A percentile compares a stretch with the other conserved stretches of the same genome.
phyloP scores from a whole-genome alignment of 2,113 vertebrate genomes.

The Egretta garzetta region DNA sequence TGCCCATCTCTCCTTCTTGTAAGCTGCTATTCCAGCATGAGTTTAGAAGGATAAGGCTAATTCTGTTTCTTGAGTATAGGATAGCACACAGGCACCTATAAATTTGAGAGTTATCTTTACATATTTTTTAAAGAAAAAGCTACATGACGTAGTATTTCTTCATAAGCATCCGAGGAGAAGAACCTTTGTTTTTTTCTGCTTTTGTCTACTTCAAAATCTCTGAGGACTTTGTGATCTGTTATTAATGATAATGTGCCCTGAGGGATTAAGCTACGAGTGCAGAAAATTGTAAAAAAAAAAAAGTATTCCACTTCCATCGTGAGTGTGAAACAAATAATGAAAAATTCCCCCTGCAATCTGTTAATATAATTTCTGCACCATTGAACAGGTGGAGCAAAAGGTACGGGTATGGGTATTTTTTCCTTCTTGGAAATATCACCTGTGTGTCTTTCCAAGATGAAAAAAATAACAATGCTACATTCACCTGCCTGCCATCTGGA shows the following conservation, averaged over 20 bases:
- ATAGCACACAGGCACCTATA: not conserved
- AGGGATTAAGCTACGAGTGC: not conserved
- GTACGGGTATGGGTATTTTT: not conserved
- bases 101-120: not conserved
- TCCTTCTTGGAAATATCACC: not conserved
- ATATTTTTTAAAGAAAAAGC: not conserved
- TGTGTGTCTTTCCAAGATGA: not conserved
- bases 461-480: not conserved
- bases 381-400: not conserved
- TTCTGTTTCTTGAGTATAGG: not conserved
- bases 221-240: not conserved
- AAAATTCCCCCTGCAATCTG: not conserved
- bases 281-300: not conserved
- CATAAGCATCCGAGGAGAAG: not conserved
- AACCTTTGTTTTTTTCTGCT: not conserved
- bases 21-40: not conserved
- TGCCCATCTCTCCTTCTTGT: not conserved
- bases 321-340: not conserved
- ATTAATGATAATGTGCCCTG: not conserved
- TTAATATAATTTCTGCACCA: not conserved
- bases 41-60: not conserved
- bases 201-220: not conserved
- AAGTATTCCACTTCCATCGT: not conserved
- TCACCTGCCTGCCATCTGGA: constrained; percentile 3
- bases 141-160: not conserved